Evolutionary conservation across 1,140 invertebrate species (phyloP).

Genomic region (Tetramorium parvispinum): DNA sequence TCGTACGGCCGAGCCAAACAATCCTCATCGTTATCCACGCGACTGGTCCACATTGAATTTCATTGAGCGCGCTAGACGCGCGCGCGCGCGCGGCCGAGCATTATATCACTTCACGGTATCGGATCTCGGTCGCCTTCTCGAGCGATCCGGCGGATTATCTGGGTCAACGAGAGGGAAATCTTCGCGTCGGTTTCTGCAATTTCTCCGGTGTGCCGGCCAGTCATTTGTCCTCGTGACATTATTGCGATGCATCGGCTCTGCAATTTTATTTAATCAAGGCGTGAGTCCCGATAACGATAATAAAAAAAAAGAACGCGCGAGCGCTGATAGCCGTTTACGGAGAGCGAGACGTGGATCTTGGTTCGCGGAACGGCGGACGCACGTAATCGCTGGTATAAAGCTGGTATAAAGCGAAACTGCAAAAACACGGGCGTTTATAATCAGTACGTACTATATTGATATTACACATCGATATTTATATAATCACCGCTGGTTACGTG

Average conservation of each 20-base stretch:
- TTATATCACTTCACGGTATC: constrained; percentile 40
- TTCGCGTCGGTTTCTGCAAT: constrained; percentile 53
- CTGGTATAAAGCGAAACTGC: constrained; percentile 4
- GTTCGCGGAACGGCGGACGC: background rate
- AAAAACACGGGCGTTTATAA: constrained; percentile 25
- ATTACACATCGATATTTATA: constrained; percentile 41
- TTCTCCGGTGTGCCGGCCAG: constrained; percentile 27
- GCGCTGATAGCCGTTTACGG: background rate
- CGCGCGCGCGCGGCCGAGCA: background rate
- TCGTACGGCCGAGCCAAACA: background rate
- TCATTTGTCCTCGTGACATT: constrained; percentile 34
- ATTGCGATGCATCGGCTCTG: background rate
- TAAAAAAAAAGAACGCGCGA: background rate
- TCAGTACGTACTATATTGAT: background rate
- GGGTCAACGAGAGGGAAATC: constrained; percentile 72
- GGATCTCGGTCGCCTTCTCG: constrained; percentile 45
- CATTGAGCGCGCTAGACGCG: background rate
- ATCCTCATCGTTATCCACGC: constrained; percentile 5
- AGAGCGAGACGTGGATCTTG: background rate
- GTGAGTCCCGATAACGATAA: background rate
- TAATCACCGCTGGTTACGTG: constrained; percentile 20
- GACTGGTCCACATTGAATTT: background rate
- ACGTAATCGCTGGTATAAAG: constrained; percentile 41
- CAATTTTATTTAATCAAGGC: background rate
- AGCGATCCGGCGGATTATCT: constrained; percentile 61